Conservation (phyloP, 2,797 vertebrate species). For the Gobionotothen gibberifrons region DNA sequence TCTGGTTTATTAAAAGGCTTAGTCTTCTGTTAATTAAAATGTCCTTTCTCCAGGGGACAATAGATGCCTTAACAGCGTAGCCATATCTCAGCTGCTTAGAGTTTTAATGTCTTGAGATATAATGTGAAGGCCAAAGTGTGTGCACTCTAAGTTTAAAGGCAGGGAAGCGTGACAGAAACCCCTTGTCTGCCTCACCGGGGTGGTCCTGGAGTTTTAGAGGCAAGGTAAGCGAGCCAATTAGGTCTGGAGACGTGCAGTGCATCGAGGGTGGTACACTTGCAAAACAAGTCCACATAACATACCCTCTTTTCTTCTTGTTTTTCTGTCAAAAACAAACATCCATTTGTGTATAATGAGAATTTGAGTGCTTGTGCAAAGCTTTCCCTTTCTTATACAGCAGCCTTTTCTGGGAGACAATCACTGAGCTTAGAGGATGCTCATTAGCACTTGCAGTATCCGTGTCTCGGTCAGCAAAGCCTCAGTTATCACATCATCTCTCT, state of each 20-base stretch:
- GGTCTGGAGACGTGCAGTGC: constrained; percentile 14
- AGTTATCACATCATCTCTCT: constrained; percentile 71
- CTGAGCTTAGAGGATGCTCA: constrained; percentile 58
- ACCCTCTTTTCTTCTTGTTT: not conserved
- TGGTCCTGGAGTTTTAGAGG: constrained; percentile 50
- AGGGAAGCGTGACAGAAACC: constrained; percentile 50
- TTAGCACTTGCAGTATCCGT: constrained; percentile 53
- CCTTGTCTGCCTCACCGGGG: constrained; percentile 52
- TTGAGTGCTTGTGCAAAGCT: constrained; percentile 11
- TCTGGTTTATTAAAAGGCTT: constrained; percentile 60
- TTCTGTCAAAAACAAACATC: constrained; percentile 27
- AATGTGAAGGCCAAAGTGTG: constrained; percentile 35
- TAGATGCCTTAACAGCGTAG: constrained; percentile 42
- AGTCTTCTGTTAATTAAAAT: constrained; percentile 75
- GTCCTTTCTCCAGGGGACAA: constrained; percentile 50
- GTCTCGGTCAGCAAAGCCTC: constrained; percentile 47
- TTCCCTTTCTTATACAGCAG: not conserved
- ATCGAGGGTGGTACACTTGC: not conserved
- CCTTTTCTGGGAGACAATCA: constrained; percentile 44
- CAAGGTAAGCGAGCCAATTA: constrained; percentile 54
- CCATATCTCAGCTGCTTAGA: constrained; percentile 44
- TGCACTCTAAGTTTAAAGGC: constrained; percentile 41
- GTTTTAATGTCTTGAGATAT: constrained; percentile 42
- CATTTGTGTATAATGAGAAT: constrained; percentile 22
- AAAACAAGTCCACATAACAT: constrained; percentile 1